Evolutionary conservation across 2,113 vertebrate species (phyloP).

Genomic region (Cyphomyrus discorhynchus): DNA sequence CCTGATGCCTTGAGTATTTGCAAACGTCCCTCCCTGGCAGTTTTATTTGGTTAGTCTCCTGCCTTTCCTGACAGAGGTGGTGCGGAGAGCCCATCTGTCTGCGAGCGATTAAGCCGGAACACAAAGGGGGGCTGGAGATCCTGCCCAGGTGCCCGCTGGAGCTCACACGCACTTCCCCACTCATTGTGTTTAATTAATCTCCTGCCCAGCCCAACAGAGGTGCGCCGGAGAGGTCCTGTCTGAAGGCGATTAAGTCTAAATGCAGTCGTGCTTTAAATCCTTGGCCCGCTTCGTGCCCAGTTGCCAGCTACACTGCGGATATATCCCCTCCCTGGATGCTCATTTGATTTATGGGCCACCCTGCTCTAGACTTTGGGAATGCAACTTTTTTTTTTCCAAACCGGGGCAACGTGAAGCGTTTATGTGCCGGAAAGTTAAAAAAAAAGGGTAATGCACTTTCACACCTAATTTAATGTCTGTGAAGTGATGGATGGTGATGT

Average conservation of each 20-base stretch:
- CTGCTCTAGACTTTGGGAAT: background rate
- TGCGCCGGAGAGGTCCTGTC: background rate
- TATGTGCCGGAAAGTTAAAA: background rate
- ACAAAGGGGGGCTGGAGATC: background rate
- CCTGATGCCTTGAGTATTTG: background rate
- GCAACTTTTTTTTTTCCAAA: background rate
- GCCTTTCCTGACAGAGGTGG: background rate
- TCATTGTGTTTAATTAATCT: background rate
- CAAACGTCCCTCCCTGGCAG: background rate
- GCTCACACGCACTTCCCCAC: background rate
- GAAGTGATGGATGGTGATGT: background rate
- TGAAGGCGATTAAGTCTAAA: background rate
- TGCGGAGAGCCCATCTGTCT: background rate
- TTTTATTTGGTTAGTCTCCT: background rate
- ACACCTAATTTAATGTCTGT: conserved; percentile 1
- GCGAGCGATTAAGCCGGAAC: background rate
- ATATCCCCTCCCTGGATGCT: background rate
- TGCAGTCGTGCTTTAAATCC: background rate
- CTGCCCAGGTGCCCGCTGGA: background rate
- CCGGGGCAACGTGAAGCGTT: background rate
- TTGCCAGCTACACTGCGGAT: background rate
- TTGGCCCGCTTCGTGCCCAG: background rate
- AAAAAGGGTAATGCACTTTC: background rate
- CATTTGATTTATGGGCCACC: background rate
- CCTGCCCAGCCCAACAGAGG: background rate